Conservation (phyloP, 2,113 vertebrate genomes). For the Hiodon alosoides region DNA sequence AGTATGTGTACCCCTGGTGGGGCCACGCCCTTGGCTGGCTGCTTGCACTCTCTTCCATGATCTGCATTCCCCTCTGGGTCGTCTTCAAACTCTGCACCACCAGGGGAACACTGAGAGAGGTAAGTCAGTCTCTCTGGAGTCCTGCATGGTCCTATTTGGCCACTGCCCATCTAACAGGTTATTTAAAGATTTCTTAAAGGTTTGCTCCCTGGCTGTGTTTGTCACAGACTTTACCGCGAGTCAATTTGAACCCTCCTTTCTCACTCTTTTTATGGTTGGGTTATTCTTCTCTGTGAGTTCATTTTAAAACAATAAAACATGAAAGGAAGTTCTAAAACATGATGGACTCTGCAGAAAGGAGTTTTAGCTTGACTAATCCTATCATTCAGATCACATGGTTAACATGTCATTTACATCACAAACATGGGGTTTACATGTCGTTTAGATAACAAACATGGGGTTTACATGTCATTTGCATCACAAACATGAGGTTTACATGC, state of each 20-base stretch:
- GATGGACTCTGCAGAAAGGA: too few species aligned
- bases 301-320: too few species aligned
- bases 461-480: too few species aligned
- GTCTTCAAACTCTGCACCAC: constrained; percentile 70
- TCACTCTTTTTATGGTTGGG: too few species aligned
- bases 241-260: background rate
- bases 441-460: too few species aligned
- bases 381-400: too few species aligned
- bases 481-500: too few species aligned
- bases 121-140: constrained; percentile 39
- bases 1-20: constrained; percentile 91
- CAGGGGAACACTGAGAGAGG: constrained; percentile 82
- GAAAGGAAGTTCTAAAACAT: too few species aligned
- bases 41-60: constrained; percentile 86
- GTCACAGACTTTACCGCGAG: background rate
- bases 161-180: background rate
- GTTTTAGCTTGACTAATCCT: too few species aligned
- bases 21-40: constrained; percentile 87
- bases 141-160: background rate
- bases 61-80: constrained; percentile 81
- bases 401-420: too few species aligned
- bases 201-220: background rate
- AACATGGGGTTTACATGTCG: too few species aligned
- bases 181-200: background rate
- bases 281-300: too few species aligned